Evolutionary conservation across 2,797 vertebrate genomes (phyloP).

Genomic region (Squalus acanthias): DNA sequence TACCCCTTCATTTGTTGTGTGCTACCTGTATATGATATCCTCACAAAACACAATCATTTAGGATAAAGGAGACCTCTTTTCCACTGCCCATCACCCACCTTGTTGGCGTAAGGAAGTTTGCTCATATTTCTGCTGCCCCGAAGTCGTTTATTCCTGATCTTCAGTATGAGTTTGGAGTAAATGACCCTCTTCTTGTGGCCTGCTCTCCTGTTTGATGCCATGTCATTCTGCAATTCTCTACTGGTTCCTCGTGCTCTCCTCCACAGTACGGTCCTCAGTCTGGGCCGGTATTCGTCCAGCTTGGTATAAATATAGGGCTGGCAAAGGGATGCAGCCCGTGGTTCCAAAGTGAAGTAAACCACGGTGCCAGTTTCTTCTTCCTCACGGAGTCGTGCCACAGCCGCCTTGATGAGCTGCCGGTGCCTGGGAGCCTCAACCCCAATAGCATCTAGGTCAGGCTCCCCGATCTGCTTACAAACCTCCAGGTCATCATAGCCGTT

Average conservation of each 20-base stretch:
- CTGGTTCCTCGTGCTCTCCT: slow-evolving; percentile 54
- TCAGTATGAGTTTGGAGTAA: slow-evolving; percentile 86
- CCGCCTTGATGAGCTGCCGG: slow-evolving; percentile 81
- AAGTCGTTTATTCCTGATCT: slow-evolving; percentile 93
- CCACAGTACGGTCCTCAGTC: slow-evolving; percentile 53
- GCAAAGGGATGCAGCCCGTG: slow-evolving; percentile 56
- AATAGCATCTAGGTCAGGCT: slow-evolving; percentile 95
- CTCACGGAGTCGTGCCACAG: slow-evolving; percentile 80
- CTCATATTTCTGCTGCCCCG: slow-evolving; percentile 86
- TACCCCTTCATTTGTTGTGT: not conserved
- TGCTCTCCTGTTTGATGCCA: slow-evolving; percentile 58
- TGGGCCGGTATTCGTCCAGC: slow-evolving; percentile 64
- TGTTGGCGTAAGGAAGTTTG: slow-evolving; percentile 81
- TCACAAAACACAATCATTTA: not conserved
- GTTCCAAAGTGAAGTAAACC: slow-evolving; percentile 90
- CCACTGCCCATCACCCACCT: slow-evolving; percentile 64
- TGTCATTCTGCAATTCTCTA: slow-evolving; percentile 56
- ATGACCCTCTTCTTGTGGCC: slow-evolving; percentile 68
- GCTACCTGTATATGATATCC: not conserved
- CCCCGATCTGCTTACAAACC: slow-evolving; percentile 95
- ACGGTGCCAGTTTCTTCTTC: slow-evolving; percentile 73
- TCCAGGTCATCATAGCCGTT: slow-evolving; percentile 97
- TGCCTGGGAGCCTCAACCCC: slow-evolving; percentile 84
- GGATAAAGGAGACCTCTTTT: slow-evolving; percentile 43
- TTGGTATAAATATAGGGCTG: slow-evolving; percentile 57